Conservation (phyloP, 23 tunicate species). For the Styela clava region DNA sequence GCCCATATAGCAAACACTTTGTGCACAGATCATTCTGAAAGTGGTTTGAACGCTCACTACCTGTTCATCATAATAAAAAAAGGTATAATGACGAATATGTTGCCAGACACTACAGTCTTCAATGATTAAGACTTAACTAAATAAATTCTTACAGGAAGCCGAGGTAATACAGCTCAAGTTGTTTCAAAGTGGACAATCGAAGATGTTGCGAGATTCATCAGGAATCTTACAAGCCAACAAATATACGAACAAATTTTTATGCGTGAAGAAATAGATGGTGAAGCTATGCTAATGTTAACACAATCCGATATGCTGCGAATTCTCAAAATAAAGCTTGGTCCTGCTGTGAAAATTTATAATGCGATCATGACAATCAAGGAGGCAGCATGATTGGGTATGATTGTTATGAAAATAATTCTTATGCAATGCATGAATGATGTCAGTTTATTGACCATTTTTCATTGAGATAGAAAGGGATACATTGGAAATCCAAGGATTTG, state of each 20-base stretch:
- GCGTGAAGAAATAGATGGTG: conserved; percentile 72
- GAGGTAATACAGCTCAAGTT: neutral
- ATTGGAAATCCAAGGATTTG: no score
- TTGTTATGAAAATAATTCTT: no score
- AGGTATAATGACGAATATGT: no score
- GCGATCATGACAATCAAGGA: conserved; percentile 59
- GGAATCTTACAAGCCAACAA: conserved; percentile 43
- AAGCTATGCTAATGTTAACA: conserved; percentile 57
- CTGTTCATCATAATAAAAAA: no score
- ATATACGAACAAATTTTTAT: conserved; percentile 41
- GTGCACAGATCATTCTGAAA: no score
- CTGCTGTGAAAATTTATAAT: conserved; percentile 59
- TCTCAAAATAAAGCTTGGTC: conserved; percentile 60
- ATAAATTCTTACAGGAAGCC: neutral
- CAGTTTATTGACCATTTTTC: no score
- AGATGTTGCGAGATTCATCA: conserved; percentile 49
- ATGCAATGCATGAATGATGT: no score
- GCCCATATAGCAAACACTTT: no score
- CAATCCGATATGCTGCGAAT: conserved; percentile 58
- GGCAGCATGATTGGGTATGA: conserved; percentile 3
- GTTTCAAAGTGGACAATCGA: conserved; percentile 36
- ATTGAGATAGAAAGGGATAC: no score
- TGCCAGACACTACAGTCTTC: no score
- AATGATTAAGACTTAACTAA: no score
- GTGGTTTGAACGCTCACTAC: no score